Evolutionary conservation across 2,797 vertebrate species (phyloP), one percentile per base, ranked within the genome.

Genomic region (Merluccius polli): DNA sequence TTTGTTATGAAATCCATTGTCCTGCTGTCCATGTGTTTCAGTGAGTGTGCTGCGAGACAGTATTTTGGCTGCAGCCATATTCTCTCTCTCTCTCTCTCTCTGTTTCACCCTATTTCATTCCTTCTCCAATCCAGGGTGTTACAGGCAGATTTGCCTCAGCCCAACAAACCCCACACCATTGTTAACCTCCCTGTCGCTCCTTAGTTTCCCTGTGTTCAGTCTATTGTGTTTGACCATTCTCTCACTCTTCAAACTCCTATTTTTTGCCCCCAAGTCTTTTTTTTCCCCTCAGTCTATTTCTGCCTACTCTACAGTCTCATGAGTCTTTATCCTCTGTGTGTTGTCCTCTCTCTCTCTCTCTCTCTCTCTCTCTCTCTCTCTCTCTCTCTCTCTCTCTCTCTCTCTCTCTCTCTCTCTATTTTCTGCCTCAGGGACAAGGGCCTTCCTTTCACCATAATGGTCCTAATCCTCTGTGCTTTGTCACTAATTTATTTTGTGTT

Each of bases 401-500:
- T 30, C 80, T n/a, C 80, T 82, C 29, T 80, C 67, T 70, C 21
- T 59, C 38, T 74, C 63, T 4, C 27, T 79, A 30, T 29, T 52
- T 82, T 68, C 77, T 63, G 71, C 78, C 72, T 10, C 69, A 59
- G 76, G 75, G 74, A 75, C 79, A 71, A 8, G 1, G 59, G 30
- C n/a, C 76, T 82, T 83, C 70, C 76, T 67, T 73, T 65, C 59
- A 2, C 69, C 88, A 74, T 86, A 86, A 86, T 87, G 81, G 75
- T 77, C 48, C 73, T 90, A 89, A 89, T 90, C 87, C 75, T 74
- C 80, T 90, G 88, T 77, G 87, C 75, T 48, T 81, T 75, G 35
- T 81, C 36, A 73, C 77, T 82, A 75, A 84, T 78, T 78, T 74
- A 75, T 78, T 76, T 12, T n/a, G 5, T 33, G 16, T n/a, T 33